Conservation (phyloP, 1,140 invertebrate species). For the Thaumetopoea pityocampa region DNA sequence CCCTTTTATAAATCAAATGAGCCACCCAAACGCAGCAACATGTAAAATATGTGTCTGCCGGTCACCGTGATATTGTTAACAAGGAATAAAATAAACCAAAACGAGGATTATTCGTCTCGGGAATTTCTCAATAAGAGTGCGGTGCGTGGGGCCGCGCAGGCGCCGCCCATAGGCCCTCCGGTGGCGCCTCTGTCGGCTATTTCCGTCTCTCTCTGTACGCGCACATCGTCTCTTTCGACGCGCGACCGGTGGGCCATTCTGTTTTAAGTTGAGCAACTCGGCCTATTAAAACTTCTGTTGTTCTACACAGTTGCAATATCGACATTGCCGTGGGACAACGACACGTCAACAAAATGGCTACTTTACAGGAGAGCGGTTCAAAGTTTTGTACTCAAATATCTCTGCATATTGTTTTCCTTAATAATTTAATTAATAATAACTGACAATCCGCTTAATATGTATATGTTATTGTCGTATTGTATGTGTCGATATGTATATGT, state of each 20-base stretch:
- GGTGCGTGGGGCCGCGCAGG: slow-evolving; percentile 63
- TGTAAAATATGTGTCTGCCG: slow-evolving; percentile 65
- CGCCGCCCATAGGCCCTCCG: slow-evolving; percentile 60
- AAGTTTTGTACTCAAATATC: too few species aligned
- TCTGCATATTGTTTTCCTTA: too few species aligned
- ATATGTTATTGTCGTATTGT: too few species aligned
- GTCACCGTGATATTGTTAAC: slow-evolving; percentile 72
- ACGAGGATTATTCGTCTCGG: slow-evolving; percentile 68
- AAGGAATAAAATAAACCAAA: slow-evolving; percentile 69
- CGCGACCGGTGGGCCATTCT: slow-evolving; percentile 66
- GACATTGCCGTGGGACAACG: too few species aligned
- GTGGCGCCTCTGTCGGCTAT: slow-evolving; percentile 61
- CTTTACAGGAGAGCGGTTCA: too few species aligned
- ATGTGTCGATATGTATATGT: too few species aligned
- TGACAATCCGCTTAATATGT: too few species aligned
- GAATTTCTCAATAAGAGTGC: slow-evolving; percentile 73
- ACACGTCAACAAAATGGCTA: too few species aligned
- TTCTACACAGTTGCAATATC: too few species aligned
- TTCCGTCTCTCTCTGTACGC: slow-evolving; percentile 44
- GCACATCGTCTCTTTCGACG: slow-evolving; percentile 39
- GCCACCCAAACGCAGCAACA: slow-evolving; percentile 3
- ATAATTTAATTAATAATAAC: too few species aligned
- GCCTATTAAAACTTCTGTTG: too few species aligned
- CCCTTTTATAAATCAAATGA: slow-evolving; percentile 10
- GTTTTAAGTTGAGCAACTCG: too few species aligned